phyloP scores from a whole-genome alignment of 2,113 vertebrate species.

The Agapornis roseicollis region DNA sequence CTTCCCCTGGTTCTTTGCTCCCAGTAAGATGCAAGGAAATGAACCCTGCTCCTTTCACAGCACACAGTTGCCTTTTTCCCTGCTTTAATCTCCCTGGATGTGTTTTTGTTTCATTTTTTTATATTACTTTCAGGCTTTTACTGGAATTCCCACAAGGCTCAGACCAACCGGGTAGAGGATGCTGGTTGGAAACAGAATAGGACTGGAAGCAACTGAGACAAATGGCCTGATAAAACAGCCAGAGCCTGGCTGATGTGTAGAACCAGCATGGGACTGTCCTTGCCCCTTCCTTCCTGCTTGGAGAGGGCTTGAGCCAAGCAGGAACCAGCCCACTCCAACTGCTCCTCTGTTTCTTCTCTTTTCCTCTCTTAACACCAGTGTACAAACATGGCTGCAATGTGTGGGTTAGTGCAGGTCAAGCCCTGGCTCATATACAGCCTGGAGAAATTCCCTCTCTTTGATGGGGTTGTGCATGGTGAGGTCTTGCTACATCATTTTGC shows the following conservation, averaged over 20 bases:
- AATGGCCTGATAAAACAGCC: not conserved
- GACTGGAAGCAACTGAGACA: not conserved
- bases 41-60: not conserved
- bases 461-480: not conserved
- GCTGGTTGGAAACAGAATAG: not conserved
- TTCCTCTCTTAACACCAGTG: not conserved
- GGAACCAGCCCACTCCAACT: not conserved
- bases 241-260: not conserved
- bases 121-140: not conserved
- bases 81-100: not conserved
- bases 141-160: not conserved
- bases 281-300: not conserved
- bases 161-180: not conserved
- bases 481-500: not conserved
- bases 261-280: not conserved
- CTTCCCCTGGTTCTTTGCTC: not conserved
- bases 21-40: not conserved
- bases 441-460: not conserved
- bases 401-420: not conserved
- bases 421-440: not conserved
- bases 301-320: not conserved
- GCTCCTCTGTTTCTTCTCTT: not conserved
- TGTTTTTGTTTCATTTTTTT: constrained; percentile 27
- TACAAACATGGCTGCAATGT: not conserved
- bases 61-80: not conserved